Evolutionary conservation across 2,113 vertebrate genomes (phyloP), one percentile per base, ranked within the genome.

Genomic region (Aldabrachelys gigantea): DNA sequence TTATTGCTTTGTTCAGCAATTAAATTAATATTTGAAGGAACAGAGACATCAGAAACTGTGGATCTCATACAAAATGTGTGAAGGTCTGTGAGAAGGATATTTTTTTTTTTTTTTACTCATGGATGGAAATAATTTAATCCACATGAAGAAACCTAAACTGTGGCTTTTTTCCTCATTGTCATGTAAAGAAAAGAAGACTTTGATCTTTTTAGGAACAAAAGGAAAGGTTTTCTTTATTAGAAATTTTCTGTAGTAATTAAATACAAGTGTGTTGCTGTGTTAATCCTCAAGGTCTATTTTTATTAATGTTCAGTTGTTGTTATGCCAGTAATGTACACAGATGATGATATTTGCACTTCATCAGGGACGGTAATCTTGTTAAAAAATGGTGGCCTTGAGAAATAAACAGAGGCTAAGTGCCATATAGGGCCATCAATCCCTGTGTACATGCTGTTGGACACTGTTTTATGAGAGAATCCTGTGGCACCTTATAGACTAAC

Each of bases 151-250:
- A 92, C 92, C 89, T 93, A 94, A 97, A 96, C 97, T 97, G 91
- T 96, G 93, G 92, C 97, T 69, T 90, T 38, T 87, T 92, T 96
- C 97, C 93, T 95, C 93, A 91, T 94, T 95, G 89, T 91, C 93
- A 97, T 88, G 49, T 27, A 97, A 88, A 97, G 95, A 97, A 97
- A 97, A 97, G 96, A 98, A 95, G 97, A 96, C 96, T 97, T 98
- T 97, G 98, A 96, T 97, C 97, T 98, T 97, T 97, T 96, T 82
- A 96, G 97, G 96, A 95, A 96, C 96, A 98, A 98, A 97, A 95
- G 94, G 96, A 91, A 97, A 88, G 88, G n/a, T 87, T 96, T 97
- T 96, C 91, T 94, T 95, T 96, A 96, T 96, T 86, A 97, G 91
- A 97, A 97, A 83, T 96, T 90, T 95, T 97, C 69, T 96, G 97